Conservation (phyloP, 2,797 vertebrate species). For the Natrix natrix region DNA sequence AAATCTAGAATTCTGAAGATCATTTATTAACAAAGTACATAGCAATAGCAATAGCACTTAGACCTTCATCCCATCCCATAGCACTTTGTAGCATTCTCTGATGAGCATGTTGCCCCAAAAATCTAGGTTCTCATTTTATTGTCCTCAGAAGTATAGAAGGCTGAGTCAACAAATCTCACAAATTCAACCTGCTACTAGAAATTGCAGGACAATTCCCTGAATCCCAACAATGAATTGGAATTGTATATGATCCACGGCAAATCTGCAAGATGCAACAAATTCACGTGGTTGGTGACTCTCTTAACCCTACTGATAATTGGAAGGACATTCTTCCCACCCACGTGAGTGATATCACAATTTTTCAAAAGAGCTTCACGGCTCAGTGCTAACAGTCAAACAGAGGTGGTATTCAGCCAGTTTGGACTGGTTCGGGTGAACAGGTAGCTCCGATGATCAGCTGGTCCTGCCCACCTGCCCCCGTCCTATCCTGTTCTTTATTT, state of each 20-base stretch:
- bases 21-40: background rate
- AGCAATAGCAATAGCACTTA: background rate
- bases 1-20: background rate
- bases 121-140: background rate
- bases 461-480: too few species aligned
- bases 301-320: constrained; percentile 50
- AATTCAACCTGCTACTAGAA: background rate
- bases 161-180: too few species aligned
- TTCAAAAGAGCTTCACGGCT: constrained; percentile 31
- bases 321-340: constrained; percentile 37
- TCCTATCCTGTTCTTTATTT: too few species aligned
- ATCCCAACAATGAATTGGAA: background rate
- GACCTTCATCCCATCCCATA: background rate
- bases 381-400: background rate
- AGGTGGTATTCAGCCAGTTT: too few species aligned
- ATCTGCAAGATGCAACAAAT: constrained; percentile 8
- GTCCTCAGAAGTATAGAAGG: too few species aligned
- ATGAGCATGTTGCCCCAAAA: background rate
- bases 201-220: too few species aligned
- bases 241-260: constrained; percentile 19
- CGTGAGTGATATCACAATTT: constrained; percentile 21
- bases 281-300: constrained; percentile 26
- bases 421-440: too few species aligned
- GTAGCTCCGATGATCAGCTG: too few species aligned
- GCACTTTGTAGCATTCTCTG: background rate